phyloP scores from a whole-genome alignment of 2,888 invertebrate species.

The Pantelozetes paolii region DNA sequence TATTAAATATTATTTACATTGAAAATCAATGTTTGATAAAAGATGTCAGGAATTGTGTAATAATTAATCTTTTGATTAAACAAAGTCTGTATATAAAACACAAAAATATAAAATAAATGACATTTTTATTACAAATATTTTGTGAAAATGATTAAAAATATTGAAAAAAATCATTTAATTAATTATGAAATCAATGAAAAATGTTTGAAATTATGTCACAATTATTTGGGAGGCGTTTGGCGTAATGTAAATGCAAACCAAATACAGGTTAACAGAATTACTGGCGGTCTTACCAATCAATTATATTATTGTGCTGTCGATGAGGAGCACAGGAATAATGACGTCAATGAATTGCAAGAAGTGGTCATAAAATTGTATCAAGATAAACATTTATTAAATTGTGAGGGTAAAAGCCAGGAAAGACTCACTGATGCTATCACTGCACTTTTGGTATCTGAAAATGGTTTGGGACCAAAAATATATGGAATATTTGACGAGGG shows the following conservation, averaged over 20 bases:
- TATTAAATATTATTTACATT: too few relatives aligned
- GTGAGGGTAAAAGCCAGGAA: not conserved
- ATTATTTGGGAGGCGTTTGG: conserved; percentile 9
- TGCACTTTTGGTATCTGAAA: not conserved
- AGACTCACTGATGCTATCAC: not conserved
- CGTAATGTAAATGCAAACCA: not conserved
- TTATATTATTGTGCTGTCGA: conserved; percentile 8
- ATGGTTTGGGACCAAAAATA: conserved; percentile 78
- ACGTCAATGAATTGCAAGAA: conserved; percentile 20
- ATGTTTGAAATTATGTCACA: not conserved
- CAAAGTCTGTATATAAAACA: too few relatives aligned
- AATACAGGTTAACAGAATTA: not conserved
- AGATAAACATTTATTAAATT: conserved; percentile 1
- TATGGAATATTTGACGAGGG: conserved; percentile 95
- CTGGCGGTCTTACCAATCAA: conserved; percentile 39
- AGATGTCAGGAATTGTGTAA: too few relatives aligned
- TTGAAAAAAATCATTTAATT: too few relatives aligned
- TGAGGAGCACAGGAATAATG: not conserved
- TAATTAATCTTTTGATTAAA: too few relatives aligned
- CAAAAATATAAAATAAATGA: too few relatives aligned
- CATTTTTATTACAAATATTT: too few relatives aligned
- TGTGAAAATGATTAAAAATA: too few relatives aligned
- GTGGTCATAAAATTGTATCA: conserved; percentile 33
- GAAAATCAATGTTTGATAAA: too few relatives aligned
- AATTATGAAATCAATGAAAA: not conserved